Percentiles rank a stretch among this genome's conserved stretches.
phyloP scores from a whole-genome alignment of 1,140 invertebrate genomes.

The Drosophila sulfurigaster region DNA sequence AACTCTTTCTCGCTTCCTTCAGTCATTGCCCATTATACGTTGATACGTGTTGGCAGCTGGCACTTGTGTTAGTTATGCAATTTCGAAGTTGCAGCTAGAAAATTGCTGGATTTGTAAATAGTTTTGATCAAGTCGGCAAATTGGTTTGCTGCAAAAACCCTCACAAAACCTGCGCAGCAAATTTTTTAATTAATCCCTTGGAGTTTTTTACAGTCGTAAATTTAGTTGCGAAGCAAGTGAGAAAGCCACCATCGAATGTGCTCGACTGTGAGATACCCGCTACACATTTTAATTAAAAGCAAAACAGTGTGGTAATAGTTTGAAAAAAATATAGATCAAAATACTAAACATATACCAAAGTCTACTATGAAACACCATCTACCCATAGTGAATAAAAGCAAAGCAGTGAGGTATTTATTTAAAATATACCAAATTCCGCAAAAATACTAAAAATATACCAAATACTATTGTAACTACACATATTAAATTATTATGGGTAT shows the following conservation, averaged over 20 bases:
- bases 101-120: conserved; percentile 36
- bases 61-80: conserved; percentile 36
- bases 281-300: no score
- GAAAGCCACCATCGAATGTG: no score
- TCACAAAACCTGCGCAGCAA: neutral
- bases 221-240: neutral
- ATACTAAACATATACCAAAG: neutral
- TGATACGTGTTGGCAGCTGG: conserved; percentile 35
- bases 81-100: conserved; percentile 12
- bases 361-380: neutral
- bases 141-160: conserved; percentile 7
- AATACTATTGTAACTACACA: no score
- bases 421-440: no score
- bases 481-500: no score
- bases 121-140: conserved; percentile 32
- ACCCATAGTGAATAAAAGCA: no score
- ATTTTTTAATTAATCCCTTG: conserved; percentile 11
- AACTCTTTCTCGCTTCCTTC: neutral
- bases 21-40: conserved; percentile 22
- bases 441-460: no score
- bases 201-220: neutral
- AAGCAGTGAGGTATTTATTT: no score
- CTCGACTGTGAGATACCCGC: no score
- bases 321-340: no score
- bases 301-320: no score